Evolutionary conservation across 1,140 invertebrate species (phyloP).

Genomic region (Atopsyche davidsoni): DNA sequence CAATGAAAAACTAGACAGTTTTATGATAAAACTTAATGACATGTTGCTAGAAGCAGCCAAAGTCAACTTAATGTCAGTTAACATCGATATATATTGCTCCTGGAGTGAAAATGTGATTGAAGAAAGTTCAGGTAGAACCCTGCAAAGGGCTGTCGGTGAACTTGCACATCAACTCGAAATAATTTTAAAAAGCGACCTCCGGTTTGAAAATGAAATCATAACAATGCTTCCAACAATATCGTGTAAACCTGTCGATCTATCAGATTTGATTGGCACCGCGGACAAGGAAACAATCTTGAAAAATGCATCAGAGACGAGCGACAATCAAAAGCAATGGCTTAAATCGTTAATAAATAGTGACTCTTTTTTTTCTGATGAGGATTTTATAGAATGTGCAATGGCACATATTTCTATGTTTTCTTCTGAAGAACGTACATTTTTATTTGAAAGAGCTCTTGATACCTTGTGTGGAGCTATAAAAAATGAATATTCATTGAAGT

Average conservation of each 20-base stretch:
- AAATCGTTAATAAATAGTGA: constrained; percentile 12
- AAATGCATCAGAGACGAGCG: constrained; percentile 1
- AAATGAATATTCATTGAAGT: constrained; percentile 6
- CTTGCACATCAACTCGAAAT: constrained; percentile 15
- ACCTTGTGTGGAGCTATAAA: constrained; percentile 7
- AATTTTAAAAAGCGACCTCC: constrained; percentile 11
- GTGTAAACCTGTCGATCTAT: constrained; percentile 15
- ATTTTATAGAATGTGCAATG: constrained; percentile 14
- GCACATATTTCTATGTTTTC: constrained; percentile 8
- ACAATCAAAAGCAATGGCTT: constrained; percentile 21
- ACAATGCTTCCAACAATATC: constrained; percentile 16
- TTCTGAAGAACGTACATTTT: not conserved
- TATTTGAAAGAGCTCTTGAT: constrained; percentile 13
- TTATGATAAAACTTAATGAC: constrained; percentile 16
- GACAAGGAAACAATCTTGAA: constrained; percentile 11
- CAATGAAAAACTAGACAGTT: constrained; percentile 9
- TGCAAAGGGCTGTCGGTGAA: constrained; percentile 23
- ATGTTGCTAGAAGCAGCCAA: constrained; percentile 7
- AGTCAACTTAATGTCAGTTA: constrained; percentile 18
- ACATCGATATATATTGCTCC: constrained; percentile 21
- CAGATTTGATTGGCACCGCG: constrained; percentile 16
- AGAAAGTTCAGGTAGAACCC: constrained; percentile 12
- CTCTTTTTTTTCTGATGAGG: constrained; percentile 21
- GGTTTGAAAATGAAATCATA: constrained; percentile 20
- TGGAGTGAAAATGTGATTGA: constrained; percentile 16